phyloP scores from a whole-genome alignment of 2,113 vertebrate genomes.

The Silurus meridionalis region DNA sequence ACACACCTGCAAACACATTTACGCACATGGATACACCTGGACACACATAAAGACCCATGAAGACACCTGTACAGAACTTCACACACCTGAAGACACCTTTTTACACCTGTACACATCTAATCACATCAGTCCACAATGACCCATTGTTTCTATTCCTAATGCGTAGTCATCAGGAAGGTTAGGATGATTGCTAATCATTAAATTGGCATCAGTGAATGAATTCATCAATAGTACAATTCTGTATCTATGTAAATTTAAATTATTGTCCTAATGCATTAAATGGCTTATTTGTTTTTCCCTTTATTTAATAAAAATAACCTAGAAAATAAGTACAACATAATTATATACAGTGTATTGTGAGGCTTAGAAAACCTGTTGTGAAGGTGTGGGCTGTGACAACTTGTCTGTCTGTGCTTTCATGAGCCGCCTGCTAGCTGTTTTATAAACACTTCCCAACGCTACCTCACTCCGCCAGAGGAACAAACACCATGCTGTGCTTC shows the following conservation, averaged over 20 bases:
- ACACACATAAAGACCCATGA: background rate
- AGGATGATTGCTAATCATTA: background rate
- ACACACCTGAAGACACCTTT: background rate
- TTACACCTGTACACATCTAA: background rate
- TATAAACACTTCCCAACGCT: background rate
- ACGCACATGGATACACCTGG: background rate
- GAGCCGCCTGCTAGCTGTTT: background rate
- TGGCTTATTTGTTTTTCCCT: background rate
- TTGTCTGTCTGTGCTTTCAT: background rate
- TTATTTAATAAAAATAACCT: background rate
- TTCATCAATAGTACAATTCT: background rate
- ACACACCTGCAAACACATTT: background rate
- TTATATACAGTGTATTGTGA: background rate
- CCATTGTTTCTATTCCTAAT: background rate
- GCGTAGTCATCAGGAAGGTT: too few species aligned
- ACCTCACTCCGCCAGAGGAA: background rate
- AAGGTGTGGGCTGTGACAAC: background rate
- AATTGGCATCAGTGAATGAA: background rate
- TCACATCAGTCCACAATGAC: too few species aligned
- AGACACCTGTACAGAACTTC: background rate
- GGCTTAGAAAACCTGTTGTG: background rate
- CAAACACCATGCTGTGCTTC: background rate
- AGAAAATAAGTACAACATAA: background rate
- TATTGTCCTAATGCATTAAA: background rate
- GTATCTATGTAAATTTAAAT: background rate